phyloP scores from a whole-genome alignment of 1,140 invertebrate genomes.

The Drosophila nikananu region DNA sequence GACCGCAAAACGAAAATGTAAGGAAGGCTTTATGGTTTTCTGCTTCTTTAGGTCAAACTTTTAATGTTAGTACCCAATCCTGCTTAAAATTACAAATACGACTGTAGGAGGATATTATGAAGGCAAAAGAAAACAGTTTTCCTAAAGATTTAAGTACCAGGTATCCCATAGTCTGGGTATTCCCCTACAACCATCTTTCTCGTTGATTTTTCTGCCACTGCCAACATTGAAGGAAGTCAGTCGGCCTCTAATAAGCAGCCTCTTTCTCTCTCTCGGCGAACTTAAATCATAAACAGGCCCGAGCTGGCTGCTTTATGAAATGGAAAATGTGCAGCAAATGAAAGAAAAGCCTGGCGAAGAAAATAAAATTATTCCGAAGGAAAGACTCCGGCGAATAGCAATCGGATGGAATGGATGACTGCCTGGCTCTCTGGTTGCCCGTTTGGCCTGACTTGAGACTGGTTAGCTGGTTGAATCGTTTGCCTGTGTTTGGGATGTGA shows the following conservation, averaged over 20 bases:
- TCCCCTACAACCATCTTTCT: background rate
- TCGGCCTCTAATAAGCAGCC: slow-evolving; percentile 75
- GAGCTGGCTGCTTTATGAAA: slow-evolving; percentile 79
- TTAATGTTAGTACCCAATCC: too few relatives aligned
- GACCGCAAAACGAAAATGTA: too few relatives aligned
- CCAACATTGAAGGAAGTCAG: slow-evolving; percentile 64
- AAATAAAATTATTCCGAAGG: slow-evolving; percentile 45
- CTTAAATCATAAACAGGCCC: slow-evolving; percentile 78
- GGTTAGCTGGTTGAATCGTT: slow-evolving; percentile 30
- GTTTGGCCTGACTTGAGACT: slow-evolving; percentile 15
- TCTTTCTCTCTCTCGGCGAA: slow-evolving; percentile 31
- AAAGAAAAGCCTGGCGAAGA: slow-evolving; percentile 57
- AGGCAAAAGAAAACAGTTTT: background rate
- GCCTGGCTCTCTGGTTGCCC: slow-evolving; percentile 5
- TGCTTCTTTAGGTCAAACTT: too few relatives aligned
- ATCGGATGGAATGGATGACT: slow-evolving; percentile 30
- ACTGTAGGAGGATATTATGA: background rate
- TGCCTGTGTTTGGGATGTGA: slow-evolving; percentile 43
- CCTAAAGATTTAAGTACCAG: background rate
- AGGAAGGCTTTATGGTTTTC: too few relatives aligned
- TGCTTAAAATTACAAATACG: background rate
- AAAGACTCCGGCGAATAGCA: slow-evolving; percentile 18
- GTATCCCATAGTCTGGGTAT: background rate
- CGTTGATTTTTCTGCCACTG: slow-evolving; percentile 10
- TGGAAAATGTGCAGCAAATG: slow-evolving; percentile 78